A percentile compares a stretch with the other conserved stretches of the same genome.
Conservation (phyloP, 2,797 vertebrate species). For the Rousettus madagascariensis region DNA sequence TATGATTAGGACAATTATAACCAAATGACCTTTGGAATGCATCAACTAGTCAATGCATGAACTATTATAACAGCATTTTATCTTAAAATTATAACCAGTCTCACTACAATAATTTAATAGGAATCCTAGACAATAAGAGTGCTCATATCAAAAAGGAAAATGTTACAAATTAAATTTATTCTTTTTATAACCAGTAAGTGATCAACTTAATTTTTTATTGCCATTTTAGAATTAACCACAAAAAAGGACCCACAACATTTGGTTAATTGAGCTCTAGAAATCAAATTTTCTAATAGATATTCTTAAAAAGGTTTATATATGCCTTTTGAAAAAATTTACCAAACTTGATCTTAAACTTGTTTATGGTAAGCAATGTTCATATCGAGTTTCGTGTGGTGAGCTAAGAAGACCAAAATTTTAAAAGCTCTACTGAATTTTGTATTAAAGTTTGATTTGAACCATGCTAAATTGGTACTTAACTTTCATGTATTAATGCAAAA, state of each 20-base stretch:
- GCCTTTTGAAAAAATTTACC: neutral
- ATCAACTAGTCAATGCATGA: neutral
- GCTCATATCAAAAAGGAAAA: constrained; percentile 54
- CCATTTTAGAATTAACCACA: neutral
- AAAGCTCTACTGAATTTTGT: constrained; percentile 40
- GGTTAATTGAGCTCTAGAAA: neutral
- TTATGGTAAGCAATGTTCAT: constrained; percentile 34
- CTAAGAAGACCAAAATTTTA: constrained; percentile 28
- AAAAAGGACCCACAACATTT: neutral
- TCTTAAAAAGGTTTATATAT: constrained; percentile 37
- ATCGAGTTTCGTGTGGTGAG: neutral
- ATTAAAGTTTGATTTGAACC: constrained; percentile 36
- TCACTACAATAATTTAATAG: neutral
- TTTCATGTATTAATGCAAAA: constrained; percentile 65
- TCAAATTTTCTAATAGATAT: constrained; percentile 6
- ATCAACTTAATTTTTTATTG: neutral
- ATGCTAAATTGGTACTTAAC: constrained; percentile 44
- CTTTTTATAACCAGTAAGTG: neutral
- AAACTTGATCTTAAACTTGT: constrained; percentile 24
- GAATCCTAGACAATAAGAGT: neutral
- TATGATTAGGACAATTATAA: neutral
- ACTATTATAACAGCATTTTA: neutral
- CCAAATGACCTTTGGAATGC: neutral
- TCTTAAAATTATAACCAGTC: neutral
- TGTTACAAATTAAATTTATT: neutral